These are phyloP conservation scores for Polydrusus cervinus DNA, from an alignment of 2,888 invertebrate genomes.

Conservation along the genomic window DNA sequence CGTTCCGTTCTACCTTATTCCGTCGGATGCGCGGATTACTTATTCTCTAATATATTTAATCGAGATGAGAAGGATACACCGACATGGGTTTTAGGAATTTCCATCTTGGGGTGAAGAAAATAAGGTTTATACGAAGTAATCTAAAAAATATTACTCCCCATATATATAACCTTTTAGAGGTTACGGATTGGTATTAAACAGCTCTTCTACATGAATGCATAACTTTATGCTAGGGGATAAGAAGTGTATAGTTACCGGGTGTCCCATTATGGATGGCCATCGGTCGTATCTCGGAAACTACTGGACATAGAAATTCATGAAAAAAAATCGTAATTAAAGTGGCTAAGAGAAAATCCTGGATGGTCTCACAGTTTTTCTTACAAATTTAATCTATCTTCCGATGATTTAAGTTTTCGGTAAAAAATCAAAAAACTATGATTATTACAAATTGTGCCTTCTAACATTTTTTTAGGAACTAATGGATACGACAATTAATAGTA, in stretches of 20 bases:
- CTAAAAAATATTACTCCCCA: slow-evolving; percentile 50
- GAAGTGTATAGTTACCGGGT: slow-evolving; percentile 23
- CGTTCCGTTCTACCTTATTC: slow-evolving; percentile 59
- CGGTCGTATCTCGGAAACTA: too few species aligned
- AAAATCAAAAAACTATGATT: too few species aligned
- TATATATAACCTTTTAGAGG: slow-evolving; percentile 22
- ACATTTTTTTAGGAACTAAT: too few species aligned
- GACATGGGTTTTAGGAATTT: slow-evolving; percentile 49
- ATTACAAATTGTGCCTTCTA: too few species aligned
- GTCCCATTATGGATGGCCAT: too few species aligned
- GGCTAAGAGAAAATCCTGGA: too few species aligned
- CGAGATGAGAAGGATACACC: slow-evolving; percentile 56
- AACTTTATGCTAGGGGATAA: neutral
- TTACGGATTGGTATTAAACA: slow-evolving; percentile 29
- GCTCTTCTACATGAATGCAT: slow-evolving; percentile 23
- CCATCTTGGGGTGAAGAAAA: slow-evolving; percentile 50
- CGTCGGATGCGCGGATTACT: slow-evolving; percentile 64
- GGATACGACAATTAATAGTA: neutral
- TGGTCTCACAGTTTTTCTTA: too few species aligned
- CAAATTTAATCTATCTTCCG: too few species aligned
- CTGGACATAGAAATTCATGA: too few species aligned
- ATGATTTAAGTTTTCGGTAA: too few species aligned
- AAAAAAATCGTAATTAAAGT: too few species aligned
- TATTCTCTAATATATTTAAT: slow-evolving; percentile 63
- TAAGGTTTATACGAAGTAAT: slow-evolving; percentile 51